Evolutionary conservation across 2,797 vertebrate genomes (phyloP).

Genomic region (Alouatta caraya): DNA sequence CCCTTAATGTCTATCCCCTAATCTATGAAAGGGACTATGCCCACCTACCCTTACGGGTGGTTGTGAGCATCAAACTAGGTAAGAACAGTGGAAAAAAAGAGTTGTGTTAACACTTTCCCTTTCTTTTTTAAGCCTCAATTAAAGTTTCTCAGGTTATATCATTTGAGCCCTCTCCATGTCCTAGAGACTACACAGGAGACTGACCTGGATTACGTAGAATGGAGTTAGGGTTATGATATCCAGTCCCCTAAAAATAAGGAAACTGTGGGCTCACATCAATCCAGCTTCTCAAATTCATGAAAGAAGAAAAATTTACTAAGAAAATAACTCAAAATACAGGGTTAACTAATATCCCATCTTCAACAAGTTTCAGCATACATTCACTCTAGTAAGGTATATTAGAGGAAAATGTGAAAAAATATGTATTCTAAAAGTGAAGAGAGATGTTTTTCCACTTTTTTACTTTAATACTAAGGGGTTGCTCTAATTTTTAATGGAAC

Average conservation of each 20-base stretch:
- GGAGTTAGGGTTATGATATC: neutral
- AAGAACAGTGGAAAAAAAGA: neutral
- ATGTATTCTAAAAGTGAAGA: neutral
- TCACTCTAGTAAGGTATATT: neutral
- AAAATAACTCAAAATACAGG: neutral
- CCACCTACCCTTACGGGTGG: neutral
- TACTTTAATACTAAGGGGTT: neutral
- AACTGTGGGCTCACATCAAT: neutral
- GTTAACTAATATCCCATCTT: neutral
- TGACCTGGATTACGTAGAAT: neutral
- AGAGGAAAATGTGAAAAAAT: conserved; percentile 6
- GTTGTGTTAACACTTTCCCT: neutral
- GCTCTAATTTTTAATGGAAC: conserved; percentile 26
- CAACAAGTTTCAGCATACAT: neutral
- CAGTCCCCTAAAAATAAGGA: neutral
- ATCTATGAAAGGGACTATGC: neutral
- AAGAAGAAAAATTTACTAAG: neutral
- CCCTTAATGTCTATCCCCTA: neutral
- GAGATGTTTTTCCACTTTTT: neutral
- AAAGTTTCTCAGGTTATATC: neutral
- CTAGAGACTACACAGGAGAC: neutral
- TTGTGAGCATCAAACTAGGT: neutral
- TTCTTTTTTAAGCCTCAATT: neutral
- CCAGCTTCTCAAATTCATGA: neutral
- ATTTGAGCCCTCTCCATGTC: neutral